Base-by-base conservation (phyloP, 2,113 vertebrate genomes). In the Trematocara macrostoma region DNA sequence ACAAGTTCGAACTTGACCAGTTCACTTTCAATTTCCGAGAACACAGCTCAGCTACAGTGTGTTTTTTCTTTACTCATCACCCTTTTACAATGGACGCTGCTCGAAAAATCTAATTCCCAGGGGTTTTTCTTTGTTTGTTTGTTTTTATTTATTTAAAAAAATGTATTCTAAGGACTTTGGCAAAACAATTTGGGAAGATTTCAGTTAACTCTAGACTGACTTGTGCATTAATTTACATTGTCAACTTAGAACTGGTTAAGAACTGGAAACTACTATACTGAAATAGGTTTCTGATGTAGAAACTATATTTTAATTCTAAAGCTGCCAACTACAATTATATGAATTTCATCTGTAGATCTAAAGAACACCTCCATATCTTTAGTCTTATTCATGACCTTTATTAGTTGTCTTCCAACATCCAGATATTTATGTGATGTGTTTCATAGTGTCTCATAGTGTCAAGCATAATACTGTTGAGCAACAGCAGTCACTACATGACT, bases 1-100 rank as follows among this genome's bases (percentile, higher is more conserved):
- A 59, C 0, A 0, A 59, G 14, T 31, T 31, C 8, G 14, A 31
- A 34, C 5, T 34, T 61, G 1, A 0, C 15, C 15, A 61, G 29
- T 61, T 18, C 1, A 61, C 57, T 57, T 57, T 61, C 29, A 11
- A 0, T 61, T 61, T 61, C 29, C 0, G 29, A 61, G 57, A 61
- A 61, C 57, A 61, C 29, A 34, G 29, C 8, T 61, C 29, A 6
- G 15, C 57, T 59, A 0, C 56, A 59, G 2, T 56, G 4, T 56
- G 12, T 11, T 11, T 34, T 61, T 61, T 61, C 8, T 61, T 61
- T 61, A 61, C 56, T 61, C 29, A 11, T 31, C 35, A 11, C 29
- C 15, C 57, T 18, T 61, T 61, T 34, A 34, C 1, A 61, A 18
- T 4, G 57, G 15, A 6, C 0, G 45, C 29, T 61, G 9, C 31